Evolutionary conservation across 2,797 vertebrate genomes (phyloP), one percentile per base, ranked within the genome.

Genomic region (Sebastes umbrosus): DNA sequence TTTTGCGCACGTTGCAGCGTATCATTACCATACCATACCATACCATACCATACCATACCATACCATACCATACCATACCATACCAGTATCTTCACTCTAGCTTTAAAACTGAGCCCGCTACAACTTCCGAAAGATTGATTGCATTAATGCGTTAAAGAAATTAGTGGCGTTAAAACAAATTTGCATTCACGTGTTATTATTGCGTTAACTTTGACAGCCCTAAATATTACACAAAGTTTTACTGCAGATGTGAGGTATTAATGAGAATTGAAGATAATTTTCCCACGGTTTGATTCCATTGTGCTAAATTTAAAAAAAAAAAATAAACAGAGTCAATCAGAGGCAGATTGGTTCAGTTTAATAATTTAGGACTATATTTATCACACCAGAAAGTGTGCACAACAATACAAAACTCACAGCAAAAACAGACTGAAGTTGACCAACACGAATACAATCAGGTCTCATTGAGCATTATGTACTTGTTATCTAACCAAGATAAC

Each of bases 331-430:
- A 74, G 54, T 68, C 69, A 34, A 43, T 68, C 31, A 50, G 22
- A 80, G 69, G 57, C 50, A 82, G 64, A 76, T 9, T 69, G 67
- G 36, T 84, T 83, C 11, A 43, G 13, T 90, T 90, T 84, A 83
- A 75, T 81, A 52, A 72, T 64, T 84, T 77, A 74, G 1, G 12
- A 57, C 14, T 11, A 43, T 64, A 76, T 83, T 84, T 79, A 84
- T 82, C 43, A 85, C 67, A 88, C 43, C 50, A 73, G 66, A 63
- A 58, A 80, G 69, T 83, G 55, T 84, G 62, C 88, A 93, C 90
- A 88, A 94, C 89, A 92, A 84, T 85, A 90, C 81, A 90, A 91
- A 92, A 82, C 80, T 79, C 92, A 94, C 88, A 85, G 80, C 91
- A 93, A 90, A 75, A 83, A 68, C 18, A 82, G 34, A 83, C 65